phyloP scores from a whole-genome alignment of 1,140 invertebrate genomes.

The Papilio glaucus region DNA sequence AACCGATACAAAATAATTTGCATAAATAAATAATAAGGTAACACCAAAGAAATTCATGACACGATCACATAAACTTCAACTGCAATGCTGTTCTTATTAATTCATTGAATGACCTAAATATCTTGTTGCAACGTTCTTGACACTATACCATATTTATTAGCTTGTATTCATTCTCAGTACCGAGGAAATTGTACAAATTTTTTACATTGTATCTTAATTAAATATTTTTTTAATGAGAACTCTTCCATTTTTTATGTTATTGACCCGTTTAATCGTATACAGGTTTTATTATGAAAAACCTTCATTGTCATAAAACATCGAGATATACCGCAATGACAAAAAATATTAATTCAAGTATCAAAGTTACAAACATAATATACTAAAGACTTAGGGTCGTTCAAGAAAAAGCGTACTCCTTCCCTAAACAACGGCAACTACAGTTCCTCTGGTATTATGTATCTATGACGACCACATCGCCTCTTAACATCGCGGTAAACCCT shows the following conservation, averaged over 20 bases:
- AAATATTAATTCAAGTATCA: too few species aligned
- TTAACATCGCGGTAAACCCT: too few species aligned
- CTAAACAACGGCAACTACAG: too few species aligned
- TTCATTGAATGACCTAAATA: conserved; percentile 36
- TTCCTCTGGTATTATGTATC: too few species aligned
- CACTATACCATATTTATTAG: conserved; percentile 17
- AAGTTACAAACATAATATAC: too few species aligned
- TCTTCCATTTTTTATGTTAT: neutral
- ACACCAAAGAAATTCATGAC: conserved; percentile 16
- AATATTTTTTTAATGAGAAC: neutral
- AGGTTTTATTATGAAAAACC: too few species aligned
- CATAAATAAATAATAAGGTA: neutral
- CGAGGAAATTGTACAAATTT: neutral
- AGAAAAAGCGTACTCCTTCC: too few species aligned
- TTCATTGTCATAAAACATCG: too few species aligned
- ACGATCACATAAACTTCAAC: conserved; percentile 18
- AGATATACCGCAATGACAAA: too few species aligned
- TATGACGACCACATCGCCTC: too few species aligned
- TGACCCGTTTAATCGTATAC: too few species aligned
- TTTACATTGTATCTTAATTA: neutral
- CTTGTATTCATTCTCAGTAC: neutral
- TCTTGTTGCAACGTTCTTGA: conserved; percentile 25
- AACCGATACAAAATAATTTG: neutral
- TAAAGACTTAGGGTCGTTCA: too few species aligned
- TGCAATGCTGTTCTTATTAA: conserved; percentile 36